Evolutionary conservation across 2,113 vertebrate species (phyloP).

Genomic region (Podilymbus podiceps): DNA sequence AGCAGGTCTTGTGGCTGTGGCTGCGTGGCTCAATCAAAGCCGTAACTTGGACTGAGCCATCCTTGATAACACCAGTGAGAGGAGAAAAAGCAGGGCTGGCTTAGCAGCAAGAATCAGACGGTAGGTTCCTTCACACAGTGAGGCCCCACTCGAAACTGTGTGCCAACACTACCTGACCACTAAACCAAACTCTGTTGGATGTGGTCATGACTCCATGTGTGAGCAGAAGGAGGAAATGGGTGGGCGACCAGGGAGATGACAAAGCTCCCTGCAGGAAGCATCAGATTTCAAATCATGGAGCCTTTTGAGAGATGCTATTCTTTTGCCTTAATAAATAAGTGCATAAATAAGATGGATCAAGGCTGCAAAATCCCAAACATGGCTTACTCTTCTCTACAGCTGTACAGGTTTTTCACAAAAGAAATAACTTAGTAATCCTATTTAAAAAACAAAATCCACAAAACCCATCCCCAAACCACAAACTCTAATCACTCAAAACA

Average conservation of each 20-base stretch:
- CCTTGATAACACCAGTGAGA: neutral
- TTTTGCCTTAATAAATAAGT: neutral
- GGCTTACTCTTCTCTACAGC: neutral
- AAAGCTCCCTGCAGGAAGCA: neutral
- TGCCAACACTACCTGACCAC: neutral
- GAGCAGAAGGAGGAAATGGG: neutral
- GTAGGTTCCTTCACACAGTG: neutral
- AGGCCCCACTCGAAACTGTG: accelerated
- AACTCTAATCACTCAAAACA: neutral
- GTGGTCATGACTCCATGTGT: neutral
- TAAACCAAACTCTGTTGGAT: neutral
- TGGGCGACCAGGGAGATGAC: neutral
- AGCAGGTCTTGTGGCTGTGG: neutral
- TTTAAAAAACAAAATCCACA: neutral
- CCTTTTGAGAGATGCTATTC: neutral
- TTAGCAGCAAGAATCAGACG: accelerated
- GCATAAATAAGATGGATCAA: neutral
- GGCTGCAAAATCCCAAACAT: neutral
- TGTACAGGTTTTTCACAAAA: neutral
- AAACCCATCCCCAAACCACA: neutral
- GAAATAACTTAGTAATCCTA: neutral
- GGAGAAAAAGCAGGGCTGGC: neutral
- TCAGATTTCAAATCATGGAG: neutral
- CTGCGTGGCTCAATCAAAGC: neutral
- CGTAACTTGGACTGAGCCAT: neutral